Percentiles rank a stretch among this genome's conserved stretches.
phyloP scores from a whole-genome alignment of 2,888 invertebrate genomes.

The Mythimna albipuncta region DNA sequence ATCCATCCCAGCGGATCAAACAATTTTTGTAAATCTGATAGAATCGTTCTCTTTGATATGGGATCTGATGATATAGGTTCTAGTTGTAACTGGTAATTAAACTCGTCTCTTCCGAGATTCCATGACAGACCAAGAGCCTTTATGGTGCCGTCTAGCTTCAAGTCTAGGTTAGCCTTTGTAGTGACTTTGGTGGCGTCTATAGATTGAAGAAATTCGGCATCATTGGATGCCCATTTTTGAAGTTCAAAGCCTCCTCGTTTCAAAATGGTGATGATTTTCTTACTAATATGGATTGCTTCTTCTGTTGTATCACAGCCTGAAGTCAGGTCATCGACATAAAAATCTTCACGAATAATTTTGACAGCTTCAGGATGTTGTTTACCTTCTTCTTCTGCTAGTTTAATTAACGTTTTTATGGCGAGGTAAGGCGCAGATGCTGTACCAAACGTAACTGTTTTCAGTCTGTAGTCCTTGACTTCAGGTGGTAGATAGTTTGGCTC shows the following conservation, averaged over 20 bases:
- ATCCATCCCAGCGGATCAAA: not conserved
- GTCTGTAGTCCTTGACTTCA: conserved; percentile 34
- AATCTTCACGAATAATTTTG: conserved; percentile 11
- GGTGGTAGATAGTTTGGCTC: too few species aligned
- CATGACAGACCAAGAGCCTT: conserved; percentile 58
- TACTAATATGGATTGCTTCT: too few species aligned
- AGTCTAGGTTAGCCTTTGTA: conserved; percentile 40
- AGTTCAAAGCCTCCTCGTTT: conserved; percentile 16
- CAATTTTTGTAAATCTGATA: not conserved
- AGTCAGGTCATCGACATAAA: conserved; percentile 15
- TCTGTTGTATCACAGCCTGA: conserved; percentile 23
- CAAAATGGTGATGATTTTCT: too few species aligned
- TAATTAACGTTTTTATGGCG: conserved; percentile 43
- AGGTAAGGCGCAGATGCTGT: conserved; percentile 45
- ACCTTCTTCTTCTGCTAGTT: conserved; percentile 49
- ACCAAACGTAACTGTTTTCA: conserved; percentile 49
- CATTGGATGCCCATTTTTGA: conserved; percentile 22
- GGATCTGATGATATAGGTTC: conserved; percentile 1
- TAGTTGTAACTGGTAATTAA: conserved; percentile 44
- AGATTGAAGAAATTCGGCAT: conserved; percentile 18
- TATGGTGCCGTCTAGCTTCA: conserved; percentile 55
- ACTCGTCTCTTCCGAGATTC: conserved; percentile 54
- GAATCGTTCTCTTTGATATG: not conserved
- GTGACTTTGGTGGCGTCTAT: conserved; percentile 13
- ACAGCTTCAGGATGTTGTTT: conserved; percentile 18